Evolutionary conservation across 2,113 vertebrate genomes (phyloP).

Genomic region (Chaetops frenatus): DNA sequence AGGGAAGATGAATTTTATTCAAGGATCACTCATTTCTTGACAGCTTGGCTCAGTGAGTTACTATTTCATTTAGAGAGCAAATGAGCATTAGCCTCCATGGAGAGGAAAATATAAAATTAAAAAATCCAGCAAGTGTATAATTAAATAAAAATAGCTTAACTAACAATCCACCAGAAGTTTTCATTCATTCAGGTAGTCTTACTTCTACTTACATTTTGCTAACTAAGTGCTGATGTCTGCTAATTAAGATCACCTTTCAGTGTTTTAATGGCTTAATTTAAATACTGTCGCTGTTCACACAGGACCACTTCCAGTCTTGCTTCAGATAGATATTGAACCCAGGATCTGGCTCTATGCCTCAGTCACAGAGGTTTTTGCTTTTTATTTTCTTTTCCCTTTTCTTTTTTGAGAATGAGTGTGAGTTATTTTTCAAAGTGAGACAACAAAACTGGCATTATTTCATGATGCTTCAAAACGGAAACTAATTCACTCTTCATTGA

Average conservation of each 20-base stretch:
- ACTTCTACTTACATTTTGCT: neutral
- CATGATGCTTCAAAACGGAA: neutral
- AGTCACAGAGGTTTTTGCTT: neutral
- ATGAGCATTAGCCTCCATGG: neutral
- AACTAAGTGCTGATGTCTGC: neutral
- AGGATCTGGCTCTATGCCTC: neutral
- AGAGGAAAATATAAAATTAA: neutral
- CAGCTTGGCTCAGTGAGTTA: neutral
- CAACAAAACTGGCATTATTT: neutral
- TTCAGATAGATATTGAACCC: neutral
- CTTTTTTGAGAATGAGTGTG: neutral
- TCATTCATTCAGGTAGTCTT: neutral
- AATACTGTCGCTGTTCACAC: neutral
- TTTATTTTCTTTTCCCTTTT: neutral
- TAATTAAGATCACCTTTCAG: neutral
- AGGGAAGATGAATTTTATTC: neutral
- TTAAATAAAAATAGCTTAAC: neutral
- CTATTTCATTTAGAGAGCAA: neutral
- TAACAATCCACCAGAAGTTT: neutral
- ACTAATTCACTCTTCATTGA: conserved; percentile 13
- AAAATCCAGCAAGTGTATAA: neutral
- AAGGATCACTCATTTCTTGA: neutral
- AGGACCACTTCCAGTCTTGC: neutral
- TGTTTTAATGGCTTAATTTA: neutral
- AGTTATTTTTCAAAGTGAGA: conserved; percentile 6